Percentiles rank a stretch among this genome's conserved stretches.
These are phyloP conservation scores for Papilio demoleus DNA, from an alignment of 2,888 invertebrate species.

Conservation along the genomic window DNA sequence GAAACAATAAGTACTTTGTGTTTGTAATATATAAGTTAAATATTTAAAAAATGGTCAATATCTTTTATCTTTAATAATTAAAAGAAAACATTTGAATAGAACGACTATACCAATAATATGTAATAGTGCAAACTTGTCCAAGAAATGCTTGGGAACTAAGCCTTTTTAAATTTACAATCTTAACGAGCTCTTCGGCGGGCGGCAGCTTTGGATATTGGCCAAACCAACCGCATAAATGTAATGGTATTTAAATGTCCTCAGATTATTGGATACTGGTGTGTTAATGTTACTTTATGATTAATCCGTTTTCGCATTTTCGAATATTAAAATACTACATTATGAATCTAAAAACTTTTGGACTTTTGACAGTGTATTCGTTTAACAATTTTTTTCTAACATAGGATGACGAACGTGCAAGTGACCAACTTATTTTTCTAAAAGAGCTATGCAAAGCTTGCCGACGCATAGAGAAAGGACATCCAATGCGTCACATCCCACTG, in stretches of 20 bases:
- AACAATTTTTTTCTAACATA: too few species aligned
- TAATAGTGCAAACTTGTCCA: conserved; percentile 8
- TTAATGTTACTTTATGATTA: conserved; percentile 16
- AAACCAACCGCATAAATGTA: conserved; percentile 33
- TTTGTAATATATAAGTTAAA: neutral
- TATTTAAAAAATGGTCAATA: neutral
- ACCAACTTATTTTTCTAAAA: too few species aligned
- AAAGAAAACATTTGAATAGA: conserved; percentile 16
- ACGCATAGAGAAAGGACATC: too few species aligned
- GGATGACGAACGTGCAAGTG: too few species aligned
- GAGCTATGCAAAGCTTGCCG: too few species aligned
- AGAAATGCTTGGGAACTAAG: conserved; percentile 30
- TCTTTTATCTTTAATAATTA: conserved; percentile 19
- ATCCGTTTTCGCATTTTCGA: neutral
- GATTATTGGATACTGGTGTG: conserved; percentile 17
- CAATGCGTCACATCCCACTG: too few species aligned
- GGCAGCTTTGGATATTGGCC: conserved; percentile 25
- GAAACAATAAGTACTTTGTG: neutral
- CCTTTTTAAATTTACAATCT: conserved; percentile 36
- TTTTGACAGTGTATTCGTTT: too few species aligned
- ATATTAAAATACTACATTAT: neutral
- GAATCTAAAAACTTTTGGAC: too few species aligned
- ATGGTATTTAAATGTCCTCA: conserved; percentile 21
- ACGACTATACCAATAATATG: neutral
- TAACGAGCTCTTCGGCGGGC: conserved; percentile 24